These are phyloP conservation scores for Pandemis corylana DNA, from an alignment of 2,888 invertebrate species.

Conservation along the genomic window DNA sequence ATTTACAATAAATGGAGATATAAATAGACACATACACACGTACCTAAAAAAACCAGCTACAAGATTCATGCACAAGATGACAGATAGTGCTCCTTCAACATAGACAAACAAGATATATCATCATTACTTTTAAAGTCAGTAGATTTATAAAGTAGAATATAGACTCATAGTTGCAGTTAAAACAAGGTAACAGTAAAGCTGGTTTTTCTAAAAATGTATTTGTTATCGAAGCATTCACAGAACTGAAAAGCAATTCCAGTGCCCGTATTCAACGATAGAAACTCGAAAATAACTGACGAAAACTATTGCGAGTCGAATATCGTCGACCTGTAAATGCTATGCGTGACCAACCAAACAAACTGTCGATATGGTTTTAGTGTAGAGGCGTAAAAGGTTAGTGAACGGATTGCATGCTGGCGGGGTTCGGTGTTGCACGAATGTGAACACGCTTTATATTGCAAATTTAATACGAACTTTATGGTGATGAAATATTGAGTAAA, in stretches of 20 bases:
- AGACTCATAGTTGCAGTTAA: too few relatives aligned
- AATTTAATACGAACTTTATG: background rate
- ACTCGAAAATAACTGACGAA: slow-evolving; percentile 3
- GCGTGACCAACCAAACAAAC: slow-evolving; percentile 6
- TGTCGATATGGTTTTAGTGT: slow-evolving; percentile 21
- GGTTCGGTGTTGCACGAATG: slow-evolving; percentile 18
- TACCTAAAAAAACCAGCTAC: too few relatives aligned
- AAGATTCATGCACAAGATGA: too few relatives aligned
- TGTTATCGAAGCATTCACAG: background rate
- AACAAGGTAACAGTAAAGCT: background rate
- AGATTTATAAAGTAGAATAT: too few relatives aligned
- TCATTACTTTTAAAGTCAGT: too few relatives aligned
- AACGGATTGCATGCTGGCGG: slow-evolving; percentile 20
- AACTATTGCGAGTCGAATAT: slow-evolving; percentile 19
- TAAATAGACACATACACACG: too few relatives aligned
- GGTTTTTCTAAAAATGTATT: background rate
- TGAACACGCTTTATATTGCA: slow-evolving; percentile 19
- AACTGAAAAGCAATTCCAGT: background rate
- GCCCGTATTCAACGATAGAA: slow-evolving; percentile 3
- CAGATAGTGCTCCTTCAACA: too few relatives aligned
- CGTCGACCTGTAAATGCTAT: slow-evolving; percentile 21
- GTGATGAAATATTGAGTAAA: background rate
- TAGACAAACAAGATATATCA: too few relatives aligned
- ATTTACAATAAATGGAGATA: too few relatives aligned
- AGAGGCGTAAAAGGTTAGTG: slow-evolving; percentile 17